A percentile compares a stretch with the other conserved stretches of the same genome.
Evolutionary conservation across 2,113 vertebrate genomes (phyloP).

Genomic region (Proterorhinus semilunaris): DNA sequence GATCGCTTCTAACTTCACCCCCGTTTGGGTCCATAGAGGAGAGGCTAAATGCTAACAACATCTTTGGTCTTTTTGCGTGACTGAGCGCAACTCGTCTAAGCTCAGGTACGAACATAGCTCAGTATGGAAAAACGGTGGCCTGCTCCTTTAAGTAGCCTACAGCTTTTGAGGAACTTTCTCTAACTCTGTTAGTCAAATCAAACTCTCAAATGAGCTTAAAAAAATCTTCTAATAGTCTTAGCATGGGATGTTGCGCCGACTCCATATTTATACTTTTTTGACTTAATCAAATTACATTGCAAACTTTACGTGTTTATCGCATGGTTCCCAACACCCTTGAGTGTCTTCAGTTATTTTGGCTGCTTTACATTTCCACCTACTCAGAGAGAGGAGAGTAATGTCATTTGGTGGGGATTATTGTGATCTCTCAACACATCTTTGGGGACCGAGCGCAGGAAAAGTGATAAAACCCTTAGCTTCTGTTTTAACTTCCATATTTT

Average conservation of each 20-base stretch:
- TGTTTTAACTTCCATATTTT: conserved; percentile 73
- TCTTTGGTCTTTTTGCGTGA: too few relatives aligned
- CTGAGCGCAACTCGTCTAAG: too few relatives aligned
- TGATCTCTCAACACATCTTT: conserved; percentile 77
- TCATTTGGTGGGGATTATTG: conserved; percentile 82
- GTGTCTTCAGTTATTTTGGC: conserved; percentile 80
- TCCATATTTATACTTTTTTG: conserved; percentile 72
- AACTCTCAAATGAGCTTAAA: conserved; percentile 38
- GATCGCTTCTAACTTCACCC: too few relatives aligned
- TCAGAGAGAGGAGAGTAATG: conserved; percentile 78
- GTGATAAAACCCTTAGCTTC: conserved; percentile 66
- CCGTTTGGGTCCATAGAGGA: too few relatives aligned
- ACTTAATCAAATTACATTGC: conserved; percentile 77
- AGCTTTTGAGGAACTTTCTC: not conserved
- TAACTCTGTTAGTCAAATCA: conserved; percentile 30
- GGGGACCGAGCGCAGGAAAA: conserved; percentile 68
- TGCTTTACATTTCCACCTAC: conserved; percentile 77
- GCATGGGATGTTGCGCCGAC: conserved; percentile 54
- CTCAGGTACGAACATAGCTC: too few relatives aligned
- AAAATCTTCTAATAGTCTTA: conserved; percentile 66
- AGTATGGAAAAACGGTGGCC: too few relatives aligned
- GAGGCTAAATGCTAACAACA: too few relatives aligned
- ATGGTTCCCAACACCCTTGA: conserved; percentile 73
- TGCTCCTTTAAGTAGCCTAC: too few relatives aligned
- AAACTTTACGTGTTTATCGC: conserved; percentile 77